Base-by-base conservation (phyloP, 2,113 vertebrate species). In the Murina feae region DNA sequence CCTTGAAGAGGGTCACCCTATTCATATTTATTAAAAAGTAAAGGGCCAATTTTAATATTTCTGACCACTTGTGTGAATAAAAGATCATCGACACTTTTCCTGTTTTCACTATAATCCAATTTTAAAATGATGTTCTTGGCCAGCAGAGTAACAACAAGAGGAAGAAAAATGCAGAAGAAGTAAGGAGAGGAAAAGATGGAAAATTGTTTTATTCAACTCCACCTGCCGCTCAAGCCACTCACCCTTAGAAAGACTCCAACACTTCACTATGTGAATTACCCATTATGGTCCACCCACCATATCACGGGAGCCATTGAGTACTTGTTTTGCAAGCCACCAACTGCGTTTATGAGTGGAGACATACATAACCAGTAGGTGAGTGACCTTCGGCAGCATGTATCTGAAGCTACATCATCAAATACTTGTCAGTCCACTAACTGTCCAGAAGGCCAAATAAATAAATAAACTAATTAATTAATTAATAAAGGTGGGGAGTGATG, bases 1-100 rank as follows among this genome's bases (percentile, higher is more conserved):
- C 53, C 66, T 81, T 37, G 53, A 93, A 88, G 65, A 85, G 55
- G 75, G 49, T 85, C 91, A 87, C 58, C 60, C 37, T 86, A 96
- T 93, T 91, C 75, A 90, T 81, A 95, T 96, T 96, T 88, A 97
- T 97, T 98, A 97, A 96, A 96, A 97, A 96, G 96, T 86, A 97
- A 97, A 95, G 92, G 94, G 63, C 42, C 91, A 80, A 93, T 98
- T 97, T 95, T 95, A 97, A 94, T 95, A 92, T 95, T 92, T 92
- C 83, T 91, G 95, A 93, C 79, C 88, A 96, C 78, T 94, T 60
- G 30, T 10, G 71, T 55, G 94, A 76, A 95, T 86, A 91, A 72
- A 86, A 63, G 81, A 90, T 90, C 85, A 72, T 49, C 1, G 16
- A 42, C 42, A 79, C 49, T 66, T 90, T 90, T 93, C 58, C 60